A percentile compares a stretch with the other conserved stretches of the same genome.
These are phyloP conservation scores for Perithous albicinctus DNA, from an alignment of 2,888 invertebrate species.

Conservation along the genomic window DNA sequence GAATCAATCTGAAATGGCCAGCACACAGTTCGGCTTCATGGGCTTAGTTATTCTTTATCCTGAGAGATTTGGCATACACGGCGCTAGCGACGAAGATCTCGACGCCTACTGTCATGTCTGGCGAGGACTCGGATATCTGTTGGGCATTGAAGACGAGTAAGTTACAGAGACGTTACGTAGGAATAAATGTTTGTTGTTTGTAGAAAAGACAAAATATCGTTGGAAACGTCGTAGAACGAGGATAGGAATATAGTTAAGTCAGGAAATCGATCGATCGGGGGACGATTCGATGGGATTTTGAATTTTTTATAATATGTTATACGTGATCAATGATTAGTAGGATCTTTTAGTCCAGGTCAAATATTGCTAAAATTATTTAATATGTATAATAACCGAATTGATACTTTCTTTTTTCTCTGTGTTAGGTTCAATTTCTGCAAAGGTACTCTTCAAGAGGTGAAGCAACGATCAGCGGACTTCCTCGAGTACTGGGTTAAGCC, in stretches of 20 bases:
- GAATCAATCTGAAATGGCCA: conserved; percentile 86
- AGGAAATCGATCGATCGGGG: too few species aligned
- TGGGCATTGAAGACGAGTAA: conserved; percentile 84
- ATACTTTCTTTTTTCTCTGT: conserved; percentile 19
- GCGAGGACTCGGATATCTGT: conserved; percentile 85
- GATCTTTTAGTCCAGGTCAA: too few species aligned
- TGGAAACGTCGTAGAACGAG: too few species aligned
- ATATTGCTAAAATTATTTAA: too few species aligned
- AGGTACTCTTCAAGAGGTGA: conserved; percentile 80
- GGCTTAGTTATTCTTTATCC: conserved; percentile 85
- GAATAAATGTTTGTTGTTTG: background rate
- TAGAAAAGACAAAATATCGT: too few species aligned
- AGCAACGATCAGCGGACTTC: conserved; percentile 75
- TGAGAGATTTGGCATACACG: conserved; percentile 81
- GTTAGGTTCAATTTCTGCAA: conserved; percentile 83
- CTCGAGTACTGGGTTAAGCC: conserved; percentile 80
- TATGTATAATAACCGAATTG: background rate
- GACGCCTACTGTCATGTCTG: conserved; percentile 86
- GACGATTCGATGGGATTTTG: too few species aligned
- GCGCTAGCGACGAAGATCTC: conserved; percentile 83
- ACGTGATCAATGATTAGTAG: too few species aligned
- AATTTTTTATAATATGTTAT: too few species aligned
- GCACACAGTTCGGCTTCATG: conserved; percentile 86
- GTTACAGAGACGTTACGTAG: background rate
- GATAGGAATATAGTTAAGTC: too few species aligned